Evolutionary conservation across 2,113 vertebrate species (phyloP).

Genomic region (Helogale parvula): DNA sequence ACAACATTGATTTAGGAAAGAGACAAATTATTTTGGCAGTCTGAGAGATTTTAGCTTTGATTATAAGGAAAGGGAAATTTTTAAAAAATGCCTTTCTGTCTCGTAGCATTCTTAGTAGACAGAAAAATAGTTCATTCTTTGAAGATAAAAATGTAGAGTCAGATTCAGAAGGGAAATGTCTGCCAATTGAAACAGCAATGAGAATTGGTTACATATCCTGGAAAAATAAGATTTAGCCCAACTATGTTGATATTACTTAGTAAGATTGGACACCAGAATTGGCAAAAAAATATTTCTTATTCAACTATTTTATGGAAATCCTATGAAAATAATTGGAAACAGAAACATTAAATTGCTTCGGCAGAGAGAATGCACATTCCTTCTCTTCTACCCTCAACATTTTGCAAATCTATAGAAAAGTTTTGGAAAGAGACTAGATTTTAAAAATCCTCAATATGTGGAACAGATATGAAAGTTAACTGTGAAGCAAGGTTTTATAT

Average conservation of each 20-base stretch:
- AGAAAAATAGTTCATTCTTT: conserved; percentile 59
- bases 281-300: conserved; percentile 52
- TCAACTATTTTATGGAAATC: conserved; percentile 52
- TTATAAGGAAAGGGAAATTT: conserved; percentile 8
- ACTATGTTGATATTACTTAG: conserved; percentile 49
- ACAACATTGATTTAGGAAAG: conserved; percentile 24
- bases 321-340: conserved; percentile 63
- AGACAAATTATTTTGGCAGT: conserved; percentile 8
- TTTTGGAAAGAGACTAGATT: conserved; percentile 38
- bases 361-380: background rate
- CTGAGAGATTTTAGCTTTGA: conserved; percentile 42
- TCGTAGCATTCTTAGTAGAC: conserved; percentile 35
- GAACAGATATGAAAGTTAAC: conserved; percentile 14
- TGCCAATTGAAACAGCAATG: conserved; percentile 65
- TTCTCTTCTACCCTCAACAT: background rate
- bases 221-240: conserved; percentile 57
- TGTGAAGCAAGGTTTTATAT: conserved; percentile 29
- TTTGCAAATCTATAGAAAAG: conserved; percentile 50
- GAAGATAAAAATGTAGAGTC: conserved; percentile 64
- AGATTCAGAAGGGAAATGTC: conserved; percentile 49
- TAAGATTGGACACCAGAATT: conserved; percentile 44
- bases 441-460: background rate
- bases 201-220: conserved; percentile 45
- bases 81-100: background rate
- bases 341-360: conserved; percentile 34